Evolutionary conservation across 2,888 invertebrate genomes (phyloP).

Genomic region (Synergus gifuensis): DNA sequence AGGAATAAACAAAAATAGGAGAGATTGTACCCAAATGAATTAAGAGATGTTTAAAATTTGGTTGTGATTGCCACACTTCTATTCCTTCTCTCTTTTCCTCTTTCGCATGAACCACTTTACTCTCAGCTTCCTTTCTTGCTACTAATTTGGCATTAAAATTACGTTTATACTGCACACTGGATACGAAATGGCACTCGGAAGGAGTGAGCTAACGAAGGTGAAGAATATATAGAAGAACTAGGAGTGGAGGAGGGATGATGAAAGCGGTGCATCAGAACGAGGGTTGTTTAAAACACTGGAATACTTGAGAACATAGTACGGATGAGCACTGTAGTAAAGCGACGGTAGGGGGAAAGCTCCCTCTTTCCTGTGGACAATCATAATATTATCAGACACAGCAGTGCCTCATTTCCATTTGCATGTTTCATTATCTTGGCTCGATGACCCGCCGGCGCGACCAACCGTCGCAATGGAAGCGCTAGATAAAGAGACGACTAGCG

Average conservation of each 20-base stretch:
- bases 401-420: constrained; percentile 71
- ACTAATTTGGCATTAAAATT: constrained; percentile 33
- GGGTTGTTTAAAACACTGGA: constrained; percentile 31
- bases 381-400: constrained; percentile 72
- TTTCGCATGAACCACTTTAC: not conserved
- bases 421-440: constrained; percentile 70
- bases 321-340: constrained; percentile 19
- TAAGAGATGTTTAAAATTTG: not conserved
- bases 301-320: constrained; percentile 18
- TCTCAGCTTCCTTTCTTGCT: not conserved
- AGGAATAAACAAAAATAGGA: not conserved
- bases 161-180: constrained; percentile 17
- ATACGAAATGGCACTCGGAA: constrained; percentile 9
- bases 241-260: constrained; percentile 33
- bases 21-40: not conserved
- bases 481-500: not conserved
- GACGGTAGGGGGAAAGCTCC: constrained; percentile 40
- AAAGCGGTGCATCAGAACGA: constrained; percentile 26
- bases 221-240: not conserved
- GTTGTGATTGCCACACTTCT: not conserved
- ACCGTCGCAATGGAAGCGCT: not conserved
- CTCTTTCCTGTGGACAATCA: constrained; percentile 65
- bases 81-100: not conserved
- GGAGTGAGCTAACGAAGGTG: constrained; percentile 43
- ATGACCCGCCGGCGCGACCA: constrained; percentile 64